A percentile compares a stretch with the other conserved stretches of the same genome.
These are phyloP conservation scores for Drosophila recens DNA, from an alignment of 2,888 invertebrate species.

Conservation along the genomic window DNA sequence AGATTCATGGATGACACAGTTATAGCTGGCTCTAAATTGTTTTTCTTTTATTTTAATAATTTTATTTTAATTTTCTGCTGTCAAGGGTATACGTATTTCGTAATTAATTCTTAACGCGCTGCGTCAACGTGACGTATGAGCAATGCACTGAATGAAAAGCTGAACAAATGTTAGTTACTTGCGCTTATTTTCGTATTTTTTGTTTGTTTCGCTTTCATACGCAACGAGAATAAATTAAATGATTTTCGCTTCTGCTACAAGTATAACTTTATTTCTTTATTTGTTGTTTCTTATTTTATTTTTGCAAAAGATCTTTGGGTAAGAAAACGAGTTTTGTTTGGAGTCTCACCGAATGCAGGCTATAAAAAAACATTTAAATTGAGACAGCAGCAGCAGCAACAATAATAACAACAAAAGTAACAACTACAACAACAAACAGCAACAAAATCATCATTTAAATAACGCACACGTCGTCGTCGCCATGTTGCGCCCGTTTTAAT, in stretches of 20 bases:
- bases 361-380: slow-evolving; percentile 71
- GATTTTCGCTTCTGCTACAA: slow-evolving; percentile 28
- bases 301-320: slow-evolving; percentile 40
- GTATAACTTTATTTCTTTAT: slow-evolving; percentile 32
- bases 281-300: slow-evolving; percentile 34
- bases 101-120: slow-evolving; percentile 54
- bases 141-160: slow-evolving; percentile 38
- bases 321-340: slow-evolving; percentile 60
- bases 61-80: background rate
- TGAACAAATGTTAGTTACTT: slow-evolving; percentile 40
- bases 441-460: slow-evolving; percentile 76
- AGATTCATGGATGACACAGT: slow-evolving; percentile 11
- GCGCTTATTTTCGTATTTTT: slow-evolving; percentile 35
- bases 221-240: slow-evolving; percentile 77
- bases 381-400: slow-evolving; percentile 48
- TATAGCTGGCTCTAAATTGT: background rate
- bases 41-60: background rate
- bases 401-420: slow-evolving; percentile 16
- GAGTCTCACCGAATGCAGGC: slow-evolving; percentile 59
- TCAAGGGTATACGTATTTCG: slow-evolving; percentile 47
- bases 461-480: slow-evolving; percentile 74
- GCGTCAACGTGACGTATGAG: slow-evolving; percentile 61
- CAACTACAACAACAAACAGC: slow-evolving; percentile 28
- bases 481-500: slow-evolving; percentile 65
- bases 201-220: slow-evolving; percentile 50